A percentile compares a stretch with the other conserved stretches of the same genome.
Evolutionary conservation across 2,888 invertebrate species (phyloP).

Genomic region (Dasypogon diadema): DNA sequence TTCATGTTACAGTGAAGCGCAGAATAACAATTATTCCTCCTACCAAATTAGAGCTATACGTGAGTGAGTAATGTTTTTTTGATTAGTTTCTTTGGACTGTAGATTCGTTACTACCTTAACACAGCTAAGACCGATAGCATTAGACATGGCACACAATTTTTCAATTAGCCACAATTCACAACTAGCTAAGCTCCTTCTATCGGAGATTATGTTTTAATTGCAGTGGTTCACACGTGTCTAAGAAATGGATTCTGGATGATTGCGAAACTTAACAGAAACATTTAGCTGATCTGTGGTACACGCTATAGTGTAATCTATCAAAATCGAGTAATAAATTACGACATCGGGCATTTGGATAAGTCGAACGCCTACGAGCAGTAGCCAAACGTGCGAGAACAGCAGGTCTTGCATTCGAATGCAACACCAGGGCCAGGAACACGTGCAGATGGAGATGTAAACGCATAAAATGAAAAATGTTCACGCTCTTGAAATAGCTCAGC

Average conservation of each 20-base stretch:
- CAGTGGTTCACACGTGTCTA: conserved; percentile 5
- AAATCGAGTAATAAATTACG: conserved; percentile 39
- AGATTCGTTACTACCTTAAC: too few species aligned
- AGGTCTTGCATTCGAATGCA: conserved; percentile 10
- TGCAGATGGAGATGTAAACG: conserved; percentile 47
- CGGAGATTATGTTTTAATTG: background rate
- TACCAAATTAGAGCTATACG: too few species aligned
- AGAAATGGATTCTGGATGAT: background rate
- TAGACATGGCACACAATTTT: background rate
- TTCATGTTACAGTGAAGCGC: too few species aligned
- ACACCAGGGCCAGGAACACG: conserved; percentile 13
- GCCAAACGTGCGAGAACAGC: conserved; percentile 36
- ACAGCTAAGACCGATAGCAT: too few species aligned
- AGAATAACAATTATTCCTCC: too few species aligned
- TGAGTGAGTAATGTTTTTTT: too few species aligned
- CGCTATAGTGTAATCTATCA: conserved; percentile 35
- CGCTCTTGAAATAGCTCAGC: conserved; percentile 26
- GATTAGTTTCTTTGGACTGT: too few species aligned
- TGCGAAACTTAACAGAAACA: background rate
- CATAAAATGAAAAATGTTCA: conserved; percentile 42
- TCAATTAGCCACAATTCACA: background rate
- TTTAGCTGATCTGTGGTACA: conserved; percentile 12
- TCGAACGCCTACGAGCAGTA: conserved; percentile 47
- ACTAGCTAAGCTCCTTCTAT: background rate
- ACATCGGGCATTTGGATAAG: conserved; percentile 33